Conservation (phyloP, 2,113 vertebrate genomes). For the Callocephalon fimbriatum region DNA sequence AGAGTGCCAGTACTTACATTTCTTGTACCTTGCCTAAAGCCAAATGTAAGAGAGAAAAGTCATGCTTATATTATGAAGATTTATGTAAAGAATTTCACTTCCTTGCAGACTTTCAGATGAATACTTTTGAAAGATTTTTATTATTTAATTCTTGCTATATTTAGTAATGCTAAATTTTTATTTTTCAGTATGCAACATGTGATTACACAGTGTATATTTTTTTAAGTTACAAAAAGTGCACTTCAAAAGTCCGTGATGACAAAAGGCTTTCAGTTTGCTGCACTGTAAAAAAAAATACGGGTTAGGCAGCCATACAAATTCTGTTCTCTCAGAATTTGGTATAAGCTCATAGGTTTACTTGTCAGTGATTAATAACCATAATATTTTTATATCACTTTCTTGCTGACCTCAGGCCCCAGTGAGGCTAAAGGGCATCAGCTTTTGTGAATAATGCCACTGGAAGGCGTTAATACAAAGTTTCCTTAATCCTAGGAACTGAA, state of each 20-base stretch:
- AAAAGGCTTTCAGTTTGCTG: not conserved
- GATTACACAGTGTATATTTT: not conserved
- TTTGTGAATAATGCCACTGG: not conserved
- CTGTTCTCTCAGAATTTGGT: not conserved
- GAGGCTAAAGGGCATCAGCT: not conserved
- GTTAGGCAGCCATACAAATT: not conserved
- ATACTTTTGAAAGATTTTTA: not conserved
- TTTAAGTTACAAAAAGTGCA: not conserved
- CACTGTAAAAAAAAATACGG: not conserved
- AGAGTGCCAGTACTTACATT: not conserved
- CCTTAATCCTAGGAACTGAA: slow-evolving; percentile 13
- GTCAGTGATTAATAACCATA: not conserved
- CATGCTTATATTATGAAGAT: not conserved
- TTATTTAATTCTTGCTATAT: not conserved
- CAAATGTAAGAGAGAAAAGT: not conserved
- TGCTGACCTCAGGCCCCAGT: not conserved
- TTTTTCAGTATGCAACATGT: not conserved
- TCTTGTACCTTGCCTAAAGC: not conserved
- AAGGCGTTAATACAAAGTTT: not conserved
- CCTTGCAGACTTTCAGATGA: not conserved
- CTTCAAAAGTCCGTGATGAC: not conserved
- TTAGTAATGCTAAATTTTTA: not conserved
- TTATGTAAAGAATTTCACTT: not conserved
- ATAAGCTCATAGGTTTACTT: not conserved
- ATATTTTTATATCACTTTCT: not conserved